A percentile compares a stretch with the other conserved stretches of the same genome.
Evolutionary conservation across 1,140 invertebrate genomes (phyloP).

Genomic region (Bombus picipes): DNA sequence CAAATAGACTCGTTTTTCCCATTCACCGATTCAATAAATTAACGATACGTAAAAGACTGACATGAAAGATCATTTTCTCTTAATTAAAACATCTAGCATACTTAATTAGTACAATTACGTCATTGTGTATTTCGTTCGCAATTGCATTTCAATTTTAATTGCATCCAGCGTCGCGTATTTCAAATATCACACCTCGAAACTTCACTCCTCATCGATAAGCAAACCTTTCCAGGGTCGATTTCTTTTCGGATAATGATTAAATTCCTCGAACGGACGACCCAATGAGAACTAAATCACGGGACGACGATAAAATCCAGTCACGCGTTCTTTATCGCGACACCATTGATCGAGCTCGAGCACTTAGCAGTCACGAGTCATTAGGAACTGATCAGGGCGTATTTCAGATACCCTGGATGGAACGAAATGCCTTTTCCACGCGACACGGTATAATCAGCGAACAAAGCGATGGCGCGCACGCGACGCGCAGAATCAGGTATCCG

Average conservation of each 20-base stretch:
- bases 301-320: conserved; percentile 4
- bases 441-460: background rate
- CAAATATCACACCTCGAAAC: background rate
- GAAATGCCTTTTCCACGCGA: background rate
- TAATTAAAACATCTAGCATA: background rate
- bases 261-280: background rate
- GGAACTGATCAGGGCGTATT: background rate
- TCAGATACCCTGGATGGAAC: background rate
- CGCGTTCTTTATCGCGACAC: background rate
- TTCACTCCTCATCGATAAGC: background rate
- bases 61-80: no score
- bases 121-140: background rate
- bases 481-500: no score
- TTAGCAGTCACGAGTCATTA: background rate
- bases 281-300: background rate
- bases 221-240: no score
- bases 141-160: background rate
- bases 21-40: background rate
- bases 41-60: background rate
- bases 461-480: background rate
- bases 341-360: background rate
- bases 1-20: background rate
- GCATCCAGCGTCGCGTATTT: no score
- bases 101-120: background rate
- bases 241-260: background rate